phyloP scores from a whole-genome alignment of 2,888 invertebrate species.

The Amblyteles armatorius region DNA sequence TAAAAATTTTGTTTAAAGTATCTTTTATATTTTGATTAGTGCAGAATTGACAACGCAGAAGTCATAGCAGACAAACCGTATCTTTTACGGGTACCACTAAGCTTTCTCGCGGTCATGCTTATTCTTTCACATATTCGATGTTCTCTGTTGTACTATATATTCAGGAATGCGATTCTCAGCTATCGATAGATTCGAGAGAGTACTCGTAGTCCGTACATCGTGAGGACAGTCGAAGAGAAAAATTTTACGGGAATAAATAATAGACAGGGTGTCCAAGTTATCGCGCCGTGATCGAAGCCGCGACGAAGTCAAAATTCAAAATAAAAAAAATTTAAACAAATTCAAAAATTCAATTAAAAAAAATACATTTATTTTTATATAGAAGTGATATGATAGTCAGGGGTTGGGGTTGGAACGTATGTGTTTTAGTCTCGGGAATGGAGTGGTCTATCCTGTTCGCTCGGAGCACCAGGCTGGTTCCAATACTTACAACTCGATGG shows the following conservation, averaged over 20 bases:
- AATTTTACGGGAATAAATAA: not conserved
- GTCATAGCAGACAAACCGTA: constrained; percentile 38
- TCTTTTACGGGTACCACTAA: constrained; percentile 34
- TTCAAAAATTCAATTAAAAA: constrained; percentile 24
- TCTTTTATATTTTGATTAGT: constrained; percentile 26
- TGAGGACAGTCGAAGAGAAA: not conserved
- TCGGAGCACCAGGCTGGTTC: constrained; percentile 89
- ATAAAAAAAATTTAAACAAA: not conserved
- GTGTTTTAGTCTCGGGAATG: constrained; percentile 94
- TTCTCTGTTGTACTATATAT: constrained; percentile 29
- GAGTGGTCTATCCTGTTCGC: constrained; percentile 93
- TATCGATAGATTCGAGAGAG: constrained; percentile 6
- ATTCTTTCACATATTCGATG: constrained; percentile 50
- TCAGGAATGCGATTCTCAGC: constrained; percentile 35
- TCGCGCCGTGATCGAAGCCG: not conserved
- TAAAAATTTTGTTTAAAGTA: not conserved
- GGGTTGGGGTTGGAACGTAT: constrained; percentile 77
- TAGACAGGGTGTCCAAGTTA: not conserved
- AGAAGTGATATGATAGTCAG: constrained; percentile 44
- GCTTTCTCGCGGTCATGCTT: constrained; percentile 63
- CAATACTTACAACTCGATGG: constrained; percentile 95
- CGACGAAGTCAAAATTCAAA: not conserved
- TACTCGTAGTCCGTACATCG: not conserved
- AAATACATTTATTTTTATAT: constrained; percentile 26
- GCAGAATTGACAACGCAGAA: constrained; percentile 33